Evolutionary conservation across 2,888 invertebrate species (phyloP).

Genomic region (Cepaea hortensis): DNA sequence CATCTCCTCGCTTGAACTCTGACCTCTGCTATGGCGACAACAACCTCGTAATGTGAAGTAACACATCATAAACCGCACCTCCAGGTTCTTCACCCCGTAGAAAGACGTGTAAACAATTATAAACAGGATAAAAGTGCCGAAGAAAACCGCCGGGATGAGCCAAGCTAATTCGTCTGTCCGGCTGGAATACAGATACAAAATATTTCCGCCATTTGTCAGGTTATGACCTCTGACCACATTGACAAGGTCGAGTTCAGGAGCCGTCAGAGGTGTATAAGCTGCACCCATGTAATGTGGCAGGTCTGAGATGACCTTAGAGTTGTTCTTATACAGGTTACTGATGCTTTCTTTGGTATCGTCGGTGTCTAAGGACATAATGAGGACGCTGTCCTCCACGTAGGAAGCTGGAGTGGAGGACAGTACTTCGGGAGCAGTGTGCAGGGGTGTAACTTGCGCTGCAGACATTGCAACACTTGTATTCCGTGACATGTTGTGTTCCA

Average conservation of each 20-base stretch:
- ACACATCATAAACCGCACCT: neutral
- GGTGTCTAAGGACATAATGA: neutral
- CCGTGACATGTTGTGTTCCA: no score
- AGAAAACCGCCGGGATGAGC: neutral
- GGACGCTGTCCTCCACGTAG: neutral
- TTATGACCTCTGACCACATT: neutral
- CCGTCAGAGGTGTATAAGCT: neutral
- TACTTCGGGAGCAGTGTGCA: no score
- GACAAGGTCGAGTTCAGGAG: neutral
- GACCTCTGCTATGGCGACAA: neutral
- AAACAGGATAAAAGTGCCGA: neutral
- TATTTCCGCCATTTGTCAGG: neutral
- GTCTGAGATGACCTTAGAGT: slow-evolving; percentile 1
- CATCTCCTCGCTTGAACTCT: neutral
- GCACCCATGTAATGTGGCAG: neutral
- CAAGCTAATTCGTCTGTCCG: neutral
- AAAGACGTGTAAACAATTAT: neutral
- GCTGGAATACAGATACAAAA: slow-evolving; percentile 1
- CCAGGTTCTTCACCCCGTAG: neutral
- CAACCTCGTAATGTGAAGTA: neutral
- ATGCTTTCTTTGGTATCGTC: neutral
- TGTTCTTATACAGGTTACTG: neutral
- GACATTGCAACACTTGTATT: no score
- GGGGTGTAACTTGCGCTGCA: no score
- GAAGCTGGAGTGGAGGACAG: neutral